Percentiles rank a stretch among this genome's conserved stretches.
Conservation (phyloP, 2,113 vertebrate genomes). For the Oncorhynchus kisutch region DNA sequence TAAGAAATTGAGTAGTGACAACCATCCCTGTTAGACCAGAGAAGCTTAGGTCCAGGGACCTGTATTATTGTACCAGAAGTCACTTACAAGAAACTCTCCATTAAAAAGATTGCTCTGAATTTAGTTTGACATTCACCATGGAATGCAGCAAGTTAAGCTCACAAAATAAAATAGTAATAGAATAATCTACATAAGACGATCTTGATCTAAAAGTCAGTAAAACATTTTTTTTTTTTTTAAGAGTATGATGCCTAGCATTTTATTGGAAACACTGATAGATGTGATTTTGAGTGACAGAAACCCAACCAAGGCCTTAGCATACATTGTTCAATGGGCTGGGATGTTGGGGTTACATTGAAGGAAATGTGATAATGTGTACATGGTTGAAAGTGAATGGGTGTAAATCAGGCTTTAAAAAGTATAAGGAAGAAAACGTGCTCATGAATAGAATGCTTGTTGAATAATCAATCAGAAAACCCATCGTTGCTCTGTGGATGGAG, state of each 20-base stretch:
- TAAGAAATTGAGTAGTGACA: no score
- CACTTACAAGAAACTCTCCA: no score
- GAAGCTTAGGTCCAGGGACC: no score
- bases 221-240: no score
- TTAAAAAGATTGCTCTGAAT: not conserved
- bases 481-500: no score
- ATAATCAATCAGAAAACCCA: not conserved
- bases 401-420: not conserved
- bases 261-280: constrained; percentile 45
- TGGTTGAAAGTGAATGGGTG: not conserved
- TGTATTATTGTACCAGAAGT: no score
- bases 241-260: constrained; percentile 27
- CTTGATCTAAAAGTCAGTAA: not conserved
- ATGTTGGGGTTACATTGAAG: constrained; percentile 6
- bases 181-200: not conserved
- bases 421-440: not conserved
- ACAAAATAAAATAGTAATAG: not conserved
- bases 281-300: constrained; percentile 1
- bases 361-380: not conserved
- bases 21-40: no score
- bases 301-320: not conserved
- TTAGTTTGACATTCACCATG: not conserved
- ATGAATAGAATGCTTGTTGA: not conserved
- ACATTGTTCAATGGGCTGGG: constrained; percentile 19
- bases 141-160: not conserved